Base-by-base conservation (phyloP, 2,888 invertebrate genomes). In the Buathra laborator region DNA sequence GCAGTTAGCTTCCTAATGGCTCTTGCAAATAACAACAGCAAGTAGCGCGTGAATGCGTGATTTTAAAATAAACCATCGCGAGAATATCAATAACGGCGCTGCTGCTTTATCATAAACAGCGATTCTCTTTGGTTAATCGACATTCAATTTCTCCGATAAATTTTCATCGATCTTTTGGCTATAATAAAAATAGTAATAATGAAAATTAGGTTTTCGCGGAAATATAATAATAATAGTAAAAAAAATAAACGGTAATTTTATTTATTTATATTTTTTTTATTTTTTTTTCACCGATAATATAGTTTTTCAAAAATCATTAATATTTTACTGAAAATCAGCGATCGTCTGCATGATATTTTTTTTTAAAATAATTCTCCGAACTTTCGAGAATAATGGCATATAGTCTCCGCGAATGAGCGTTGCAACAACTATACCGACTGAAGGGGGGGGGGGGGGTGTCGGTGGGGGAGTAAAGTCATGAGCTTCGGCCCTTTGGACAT, bases 401-500 rank as follows among this genome's bases (percentile, higher is more conserved):
- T 9, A 12, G n/a, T 48, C 37, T 64, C 14, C 37, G 32, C 14
- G 14, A 29, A 3, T 29, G 62, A 62, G 32, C 62, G 32, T 62
- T 62, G 62, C 62, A 62, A 59, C 59, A 29, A 29, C 62, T 62
- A 14, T 62, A 29, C 62, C 10, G 56, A 19, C 37, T 7, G 37
- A 37, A 37, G 9, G 37, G 37, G 37, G 37, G 7, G 37, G 7
- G 7, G 7, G 37, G 37, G 9, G 5, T 37, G 37, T 24, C 2
- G 24, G 24, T 24, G 37, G 37, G 76, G 64, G 75, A 67, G 70
- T 72, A 83, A 72, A 81, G 75, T 81, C 83, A 81, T 86, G 87
- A 86, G 81, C 83, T 86, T 67, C 29, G 76, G 71, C 81, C 86
- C 83, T 89, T 87, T 29, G 86, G 89, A 89, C 90, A 85, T 89